Evolutionary conservation across 23 tunicate genomes (phyloP).

Genomic region (Phallusia fumigata): DNA sequence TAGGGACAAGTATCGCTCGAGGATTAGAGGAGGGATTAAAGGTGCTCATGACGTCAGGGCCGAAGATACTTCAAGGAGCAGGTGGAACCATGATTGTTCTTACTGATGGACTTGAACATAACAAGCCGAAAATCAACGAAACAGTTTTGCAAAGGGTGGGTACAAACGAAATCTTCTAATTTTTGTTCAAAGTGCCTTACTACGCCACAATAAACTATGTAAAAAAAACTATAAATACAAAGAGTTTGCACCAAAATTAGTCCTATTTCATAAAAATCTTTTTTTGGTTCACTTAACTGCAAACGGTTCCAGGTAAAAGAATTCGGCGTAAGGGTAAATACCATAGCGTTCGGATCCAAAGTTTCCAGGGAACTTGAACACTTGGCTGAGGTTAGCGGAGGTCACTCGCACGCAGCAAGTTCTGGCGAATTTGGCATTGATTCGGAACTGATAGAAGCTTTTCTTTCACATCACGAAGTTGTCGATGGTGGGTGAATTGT

Average conservation of each 20-base stretch:
- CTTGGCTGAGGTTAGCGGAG: constrained; percentile 44
- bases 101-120: constrained; percentile 83
- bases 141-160: constrained; percentile 7
- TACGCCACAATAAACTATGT: too few species aligned
- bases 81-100: constrained; percentile 82
- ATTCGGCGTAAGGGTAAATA: constrained; percentile 57
- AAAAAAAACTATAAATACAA: too few species aligned
- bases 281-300: too few species aligned
- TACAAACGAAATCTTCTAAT: neutral
- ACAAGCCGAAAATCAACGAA: constrained; percentile 78
- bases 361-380: constrained; percentile 61
- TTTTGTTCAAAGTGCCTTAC: neutral
- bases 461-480: constrained; percentile 46
- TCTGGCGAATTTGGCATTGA: constrained; percentile 71
- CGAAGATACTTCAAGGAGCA: constrained; percentile 31
- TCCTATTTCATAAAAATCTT: too few species aligned
- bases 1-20: constrained; percentile 91
- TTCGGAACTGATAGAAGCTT: constrained; percentile 73
- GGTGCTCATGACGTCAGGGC: constrained; percentile 54
- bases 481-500: constrained; percentile 21
- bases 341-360: constrained; percentile 78
- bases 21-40: constrained; percentile 54
- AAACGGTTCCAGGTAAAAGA: constrained; percentile 30
- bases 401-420: constrained; percentile 61
- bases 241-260: too few species aligned